A percentile compares a stretch with the other conserved stretches of the same genome.
These are phyloP conservation scores for Ennomos erosarius DNA, from an alignment of 2,888 invertebrate genomes.

Conservation along the genomic window DNA sequence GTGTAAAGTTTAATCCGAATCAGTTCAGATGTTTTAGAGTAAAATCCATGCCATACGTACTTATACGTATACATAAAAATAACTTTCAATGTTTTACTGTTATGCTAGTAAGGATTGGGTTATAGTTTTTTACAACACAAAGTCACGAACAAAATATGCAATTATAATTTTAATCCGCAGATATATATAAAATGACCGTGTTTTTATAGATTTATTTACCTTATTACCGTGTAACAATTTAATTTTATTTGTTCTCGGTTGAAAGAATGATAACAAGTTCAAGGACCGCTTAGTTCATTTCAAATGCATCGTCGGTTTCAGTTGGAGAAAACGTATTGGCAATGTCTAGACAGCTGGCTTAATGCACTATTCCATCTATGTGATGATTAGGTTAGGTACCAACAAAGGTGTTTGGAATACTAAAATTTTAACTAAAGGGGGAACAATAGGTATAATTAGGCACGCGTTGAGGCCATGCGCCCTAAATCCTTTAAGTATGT, in stretches of 20 bases:
- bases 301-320: constrained; percentile 11
- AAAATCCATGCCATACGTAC: too few species aligned
- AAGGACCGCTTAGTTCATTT: constrained; percentile 12
- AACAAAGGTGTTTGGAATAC: constrained; percentile 17
- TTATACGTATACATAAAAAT: too few species aligned
- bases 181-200: not conserved
- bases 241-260: constrained; percentile 8
- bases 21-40: too few species aligned
- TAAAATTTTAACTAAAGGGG: too few species aligned
- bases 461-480: too few species aligned
- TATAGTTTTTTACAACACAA: too few species aligned
- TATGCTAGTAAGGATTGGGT: too few species aligned
- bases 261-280: constrained; percentile 13
- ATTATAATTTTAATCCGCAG: not conserved
- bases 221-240: not conserved
- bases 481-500: too few species aligned
- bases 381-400: constrained; percentile 22
- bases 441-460: too few species aligned
- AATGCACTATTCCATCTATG: constrained; percentile 19
- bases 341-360: constrained; percentile 25
- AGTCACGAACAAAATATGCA: not conserved
- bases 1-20: too few species aligned
- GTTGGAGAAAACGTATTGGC: constrained; percentile 20
- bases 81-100: too few species aligned
- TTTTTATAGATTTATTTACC: too few species aligned